Evolutionary conservation across 1,140 invertebrate species (phyloP).

Genomic region (Scaptomyza montana): DNA sequence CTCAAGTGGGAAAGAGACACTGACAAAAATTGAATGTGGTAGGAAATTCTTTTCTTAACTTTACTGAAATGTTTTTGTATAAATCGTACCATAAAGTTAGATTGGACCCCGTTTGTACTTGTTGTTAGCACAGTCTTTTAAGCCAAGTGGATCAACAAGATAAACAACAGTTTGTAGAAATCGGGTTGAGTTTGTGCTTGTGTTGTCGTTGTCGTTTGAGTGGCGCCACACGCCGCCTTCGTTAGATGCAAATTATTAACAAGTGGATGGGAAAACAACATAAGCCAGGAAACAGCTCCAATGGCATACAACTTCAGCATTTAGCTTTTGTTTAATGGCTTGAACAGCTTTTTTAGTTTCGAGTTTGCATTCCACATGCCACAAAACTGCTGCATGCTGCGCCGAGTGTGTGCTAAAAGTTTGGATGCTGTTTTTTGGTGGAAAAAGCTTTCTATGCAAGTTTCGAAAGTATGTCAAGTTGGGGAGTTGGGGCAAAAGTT

Average conservation of each 20-base stretch:
- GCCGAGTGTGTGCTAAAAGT: conserved; percentile 25
- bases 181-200: conserved; percentile 2
- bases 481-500: conserved; percentile 36
- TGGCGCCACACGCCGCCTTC: conserved; percentile 60
- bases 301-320: conserved; percentile 25
- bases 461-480: conserved; percentile 65
- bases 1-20: too few relatives aligned
- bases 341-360: conserved; percentile 8
- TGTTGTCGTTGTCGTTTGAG: conserved; percentile 43
- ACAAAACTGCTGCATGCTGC: background rate
- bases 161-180: background rate
- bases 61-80: too few relatives aligned
- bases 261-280: conserved; percentile 72
- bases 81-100: too few relatives aligned
- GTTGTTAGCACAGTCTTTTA: background rate
- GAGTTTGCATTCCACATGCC: conserved; percentile 42
- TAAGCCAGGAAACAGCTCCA: conserved; percentile 25
- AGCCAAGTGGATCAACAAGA: background rate
- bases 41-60: too few relatives aligned
- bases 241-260: conserved; percentile 76
- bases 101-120: too few relatives aligned
- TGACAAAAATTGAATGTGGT: too few relatives aligned
- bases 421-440: conserved; percentile 54
- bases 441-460: conserved; percentile 50
- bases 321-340: background rate